phyloP scores from a whole-genome alignment of 2,888 invertebrate genomes.

The Drosophila falleni region DNA sequence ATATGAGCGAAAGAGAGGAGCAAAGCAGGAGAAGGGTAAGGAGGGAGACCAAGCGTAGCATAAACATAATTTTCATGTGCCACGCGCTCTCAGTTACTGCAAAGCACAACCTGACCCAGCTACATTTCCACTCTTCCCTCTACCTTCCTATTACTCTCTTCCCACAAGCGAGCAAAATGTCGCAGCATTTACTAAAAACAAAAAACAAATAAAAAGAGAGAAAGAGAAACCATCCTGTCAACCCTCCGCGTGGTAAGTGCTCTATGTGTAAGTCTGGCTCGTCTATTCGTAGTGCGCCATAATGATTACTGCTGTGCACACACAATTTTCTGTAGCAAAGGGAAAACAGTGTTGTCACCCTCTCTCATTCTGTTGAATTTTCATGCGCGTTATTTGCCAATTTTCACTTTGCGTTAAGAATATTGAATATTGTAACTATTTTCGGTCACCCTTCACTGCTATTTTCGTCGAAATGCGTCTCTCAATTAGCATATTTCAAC shows the following conservation, averaged over 20 bases:
- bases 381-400: slow-evolving; percentile 46
- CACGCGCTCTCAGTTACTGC: slow-evolving; percentile 58
- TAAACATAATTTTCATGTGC: slow-evolving; percentile 79
- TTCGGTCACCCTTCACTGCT: neutral
- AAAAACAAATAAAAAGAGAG: slow-evolving; percentile 18
- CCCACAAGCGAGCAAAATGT: slow-evolving; percentile 42
- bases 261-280: neutral
- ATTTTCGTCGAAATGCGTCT: neutral
- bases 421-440: slow-evolving; percentile 51
- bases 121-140: neutral
- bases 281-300: slow-evolving; percentile 34
- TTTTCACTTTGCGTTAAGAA: slow-evolving; percentile 56
- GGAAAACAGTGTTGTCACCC: slow-evolving; percentile 5
- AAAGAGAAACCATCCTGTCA: neutral
- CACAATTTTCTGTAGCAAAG: slow-evolving; percentile 22
- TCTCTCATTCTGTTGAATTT: slow-evolving; percentile 55
- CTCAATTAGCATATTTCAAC: slow-evolving; percentile 49
- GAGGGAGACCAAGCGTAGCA: slow-evolving; percentile 48
- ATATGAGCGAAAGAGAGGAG: neutral
- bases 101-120: slow-evolving; percentile 20
- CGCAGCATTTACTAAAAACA: slow-evolving; percentile 49
- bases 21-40: neutral
- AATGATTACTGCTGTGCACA: slow-evolving; percentile 60
- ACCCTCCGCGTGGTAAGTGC: neutral
- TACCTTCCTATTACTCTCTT: neutral